Evolutionary conservation across 1,140 invertebrate species (phyloP), one percentile per base, ranked within the genome.

Genomic region (Notospermus geniculatus): DNA sequence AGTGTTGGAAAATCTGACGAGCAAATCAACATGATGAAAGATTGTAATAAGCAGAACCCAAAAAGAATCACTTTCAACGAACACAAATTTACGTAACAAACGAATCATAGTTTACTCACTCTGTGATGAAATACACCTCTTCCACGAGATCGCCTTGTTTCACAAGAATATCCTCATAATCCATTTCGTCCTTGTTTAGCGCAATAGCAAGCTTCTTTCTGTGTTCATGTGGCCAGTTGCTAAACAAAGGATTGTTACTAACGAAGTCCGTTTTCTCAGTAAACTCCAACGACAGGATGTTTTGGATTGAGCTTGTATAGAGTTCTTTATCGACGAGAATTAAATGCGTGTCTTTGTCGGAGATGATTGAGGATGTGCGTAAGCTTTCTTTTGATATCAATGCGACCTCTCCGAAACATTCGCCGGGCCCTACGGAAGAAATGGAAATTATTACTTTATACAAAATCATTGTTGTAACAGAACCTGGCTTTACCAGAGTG

Each of bases 361-460:
- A 71, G 7, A 79, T 71, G 15, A 79, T 74, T 43, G 72, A 72
- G 0, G 77, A 76, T 7, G 70, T 78, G 27, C 77, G 67, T 13
- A 76, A 63, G 57, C 74, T 74, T 41, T 79, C 71, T 23, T 72
- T 69, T 23, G 72, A 77, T 0, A 79, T 69, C 0, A 79, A 58
- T 7, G 77, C 77, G 7, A 78, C 62, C 59, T 79, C 77, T 19
- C 77, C 77, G 56, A 79, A 74, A n/a, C 67, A 69, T 30, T 75
- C 70, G 11, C 77, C 77, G 46, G 70, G 68, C 25, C 58, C 76
- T 78, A 30, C 0, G 60, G 57, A 30, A 15, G 32, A 36, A 4
- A 36, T 7, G 32, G 32, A n/a, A n/a, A n/a, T n/a, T n/a, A n/a
- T n/a, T n/a, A n/a, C n/a, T n/a, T n/a, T n/a, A n/a, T n/a, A n/a